Evolutionary conservation across 2,888 invertebrate genomes (phyloP).

Genomic region (Ophraella communa): DNA sequence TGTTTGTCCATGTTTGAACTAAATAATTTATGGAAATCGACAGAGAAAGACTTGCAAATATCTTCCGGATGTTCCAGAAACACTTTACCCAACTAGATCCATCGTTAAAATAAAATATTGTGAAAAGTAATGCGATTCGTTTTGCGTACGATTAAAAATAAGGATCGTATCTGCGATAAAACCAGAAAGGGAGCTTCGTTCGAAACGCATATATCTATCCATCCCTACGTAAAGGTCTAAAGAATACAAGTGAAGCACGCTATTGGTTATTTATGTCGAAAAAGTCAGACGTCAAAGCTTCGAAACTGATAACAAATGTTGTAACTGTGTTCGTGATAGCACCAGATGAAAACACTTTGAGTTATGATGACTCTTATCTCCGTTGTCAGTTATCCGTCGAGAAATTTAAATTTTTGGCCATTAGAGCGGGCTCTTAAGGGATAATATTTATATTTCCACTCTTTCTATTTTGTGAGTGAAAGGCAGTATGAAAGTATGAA

Average conservation of each 20-base stretch:
- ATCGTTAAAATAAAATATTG: too few relatives aligned
- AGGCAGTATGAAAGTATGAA: too few relatives aligned
- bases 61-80: too few relatives aligned
- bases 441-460: too few relatives aligned
- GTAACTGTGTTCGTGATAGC: slow-evolving; percentile 32
- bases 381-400: slow-evolving; percentile 31
- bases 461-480: too few relatives aligned
- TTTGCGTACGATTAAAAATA: neutral
- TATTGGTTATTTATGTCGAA: slow-evolving; percentile 34
- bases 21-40: too few relatives aligned
- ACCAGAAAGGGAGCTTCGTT: neutral
- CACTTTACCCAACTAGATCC: too few relatives aligned
- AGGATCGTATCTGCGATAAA: neutral
- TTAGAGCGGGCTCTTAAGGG: neutral
- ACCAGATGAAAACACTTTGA: slow-evolving; percentile 34
- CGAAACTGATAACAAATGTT: slow-evolving; percentile 33
- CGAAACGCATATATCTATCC: slow-evolving; percentile 1
- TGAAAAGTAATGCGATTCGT: too few relatives aligned
- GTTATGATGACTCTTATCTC: slow-evolving; percentile 37
- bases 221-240: neutral
- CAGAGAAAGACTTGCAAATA: too few relatives aligned
- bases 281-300: slow-evolving; percentile 34
- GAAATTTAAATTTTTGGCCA: slow-evolving; percentile 27
- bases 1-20: too few relatives aligned
- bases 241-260: slow-evolving; percentile 25